Base-by-base conservation (phyloP, 2,797 vertebrate species). In the Sebastes itinus region DNA sequence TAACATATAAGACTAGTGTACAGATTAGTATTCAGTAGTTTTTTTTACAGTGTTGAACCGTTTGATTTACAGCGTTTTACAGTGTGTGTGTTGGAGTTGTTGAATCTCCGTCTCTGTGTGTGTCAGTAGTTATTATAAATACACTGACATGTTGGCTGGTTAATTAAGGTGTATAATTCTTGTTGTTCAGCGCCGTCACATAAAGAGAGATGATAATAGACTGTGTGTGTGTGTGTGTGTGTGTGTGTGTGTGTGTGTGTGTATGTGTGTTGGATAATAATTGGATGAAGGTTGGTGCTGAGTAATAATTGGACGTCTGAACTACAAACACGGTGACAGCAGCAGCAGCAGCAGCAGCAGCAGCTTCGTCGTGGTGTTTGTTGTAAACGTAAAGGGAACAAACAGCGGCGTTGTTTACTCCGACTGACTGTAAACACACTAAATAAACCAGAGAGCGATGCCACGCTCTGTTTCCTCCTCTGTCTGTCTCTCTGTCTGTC, bases 121-220 rank as follows among this genome's bases (percentile, higher is more conserved):
- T 38, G 35, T 38, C 88, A 88, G 83, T 86, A 86, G 82, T 90
- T 88, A 88, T 90, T 91, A 90, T 92, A 87, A 88, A 91, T 89
- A 92, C 88, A 81, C 88, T 90, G 92, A 94, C 92, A 92, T 93
- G 92, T 93, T 93, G 90, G 85, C 90, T 92, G 87, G 75, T 90
- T 93, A 94, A 94, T 93, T 91, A 93, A 93, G 91, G 91, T 93
- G 85, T 93, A 91, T 92, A 94, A 93, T 90, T 92, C 91, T 91
- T 93, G 90, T 94, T 93, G 91, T 92, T 90, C 86, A 68, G 82
- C 55, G 78, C 85, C 86, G 84, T 92, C 91, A 91, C 86, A 91
- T 83, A 90, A 88, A 91, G 85, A 87, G 82, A 86, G 89, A 92
- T 90, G 89, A 91, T 91, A 89, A 91, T 91, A 89, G 92, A 86